Percentiles rank a stretch among this genome's conserved stretches.
phyloP scores from a whole-genome alignment of 2,888 invertebrate genomes.

The Drosophila gaucha region DNA sequence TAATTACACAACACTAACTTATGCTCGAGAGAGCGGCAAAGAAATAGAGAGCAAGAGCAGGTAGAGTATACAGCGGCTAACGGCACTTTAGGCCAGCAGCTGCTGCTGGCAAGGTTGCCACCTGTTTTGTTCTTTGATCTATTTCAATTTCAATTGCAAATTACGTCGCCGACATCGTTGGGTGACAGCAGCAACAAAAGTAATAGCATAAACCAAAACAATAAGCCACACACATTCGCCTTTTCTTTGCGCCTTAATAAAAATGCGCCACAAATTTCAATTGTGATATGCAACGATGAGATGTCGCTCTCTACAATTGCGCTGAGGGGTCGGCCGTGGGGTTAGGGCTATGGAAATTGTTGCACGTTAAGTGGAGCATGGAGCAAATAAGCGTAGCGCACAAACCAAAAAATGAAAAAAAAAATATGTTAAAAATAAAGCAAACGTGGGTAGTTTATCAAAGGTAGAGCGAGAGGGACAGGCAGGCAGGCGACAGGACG shows the following conservation, averaged over 20 bases:
- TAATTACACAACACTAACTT: constrained; percentile 46
- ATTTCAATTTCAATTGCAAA: constrained; percentile 49
- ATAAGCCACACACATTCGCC: constrained; percentile 39
- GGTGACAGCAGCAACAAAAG: constrained; percentile 27
- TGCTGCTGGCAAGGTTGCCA: constrained; percentile 64
- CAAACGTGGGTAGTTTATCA: constrained; percentile 40
- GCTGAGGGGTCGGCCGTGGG: constrained; percentile 4
- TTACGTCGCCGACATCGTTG: constrained; percentile 15
- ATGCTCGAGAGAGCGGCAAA: constrained; percentile 8
- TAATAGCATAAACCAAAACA: constrained; percentile 31
- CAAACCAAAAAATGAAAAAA: constrained; percentile 14
- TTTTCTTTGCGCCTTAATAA: constrained; percentile 62
- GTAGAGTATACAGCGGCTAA: constrained; percentile 27
- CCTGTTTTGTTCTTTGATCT: constrained; percentile 51
- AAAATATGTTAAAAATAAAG: constrained; percentile 51
- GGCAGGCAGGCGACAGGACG: constrained; percentile 52
- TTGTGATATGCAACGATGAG: constrained; percentile 62
- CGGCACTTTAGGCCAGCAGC: constrained; percentile 37
- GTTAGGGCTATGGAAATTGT: constrained; percentile 54
- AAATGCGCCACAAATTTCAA: constrained; percentile 75
- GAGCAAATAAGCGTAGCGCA: constrained; percentile 57
- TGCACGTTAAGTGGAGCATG: constrained; percentile 76
- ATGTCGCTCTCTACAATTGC: constrained; percentile 40
- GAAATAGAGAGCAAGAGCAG: constrained; percentile 1
- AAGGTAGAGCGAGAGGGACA: constrained; percentile 26